phyloP scores from a whole-genome alignment of 2,113 vertebrate species.

The Lagopus muta region DNA sequence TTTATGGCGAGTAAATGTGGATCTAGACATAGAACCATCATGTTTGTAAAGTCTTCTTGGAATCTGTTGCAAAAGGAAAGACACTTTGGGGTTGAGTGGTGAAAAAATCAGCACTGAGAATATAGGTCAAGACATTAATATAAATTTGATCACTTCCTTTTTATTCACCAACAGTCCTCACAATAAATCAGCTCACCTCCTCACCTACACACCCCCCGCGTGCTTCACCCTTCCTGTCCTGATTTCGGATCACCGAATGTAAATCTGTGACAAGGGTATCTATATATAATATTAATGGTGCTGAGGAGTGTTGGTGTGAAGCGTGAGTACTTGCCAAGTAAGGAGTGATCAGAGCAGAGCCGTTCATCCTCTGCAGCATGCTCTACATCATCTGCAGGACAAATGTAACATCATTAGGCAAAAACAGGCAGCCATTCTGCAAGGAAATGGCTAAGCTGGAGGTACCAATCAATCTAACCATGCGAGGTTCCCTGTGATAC shows the following conservation, averaged over 20 bases:
- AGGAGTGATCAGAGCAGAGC: conserved; percentile 87
- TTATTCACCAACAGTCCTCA: conserved; percentile 85
- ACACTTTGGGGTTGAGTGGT: conserved; percentile 51
- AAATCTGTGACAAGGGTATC: conserved; percentile 98
- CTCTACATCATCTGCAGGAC: conserved; percentile 88
- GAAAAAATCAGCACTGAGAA: conserved; percentile 75
- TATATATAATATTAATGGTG: conserved; percentile 99
- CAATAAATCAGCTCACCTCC: conserved; percentile 87
- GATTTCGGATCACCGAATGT: conserved; percentile 89
- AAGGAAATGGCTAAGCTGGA: conserved; percentile 87
- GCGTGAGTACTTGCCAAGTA: conserved; percentile 87
- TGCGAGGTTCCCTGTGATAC: conserved; percentile 81
- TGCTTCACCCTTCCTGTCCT: conserved; percentile 78
- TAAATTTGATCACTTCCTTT: conserved; percentile 88
- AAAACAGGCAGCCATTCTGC: conserved; percentile 87
- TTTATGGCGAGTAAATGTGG: conserved; percentile 28
- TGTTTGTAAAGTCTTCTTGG: conserved; percentile 24
- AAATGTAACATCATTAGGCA: conserved; percentile 95
- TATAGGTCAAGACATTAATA: conserved; percentile 84
- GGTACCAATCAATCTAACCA: conserved; percentile 91
- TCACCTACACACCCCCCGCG: conserved; percentile 52
- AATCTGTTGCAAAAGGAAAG: conserved; percentile 58
- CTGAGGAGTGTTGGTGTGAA: conserved; percentile 84
- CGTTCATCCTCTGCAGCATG: conserved; percentile 78
- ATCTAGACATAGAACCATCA: background rate